These are phyloP conservation scores for Eleutherodactylus coqui DNA, from an alignment of 2,797 vertebrate genomes.

Conservation along the genomic window DNA sequence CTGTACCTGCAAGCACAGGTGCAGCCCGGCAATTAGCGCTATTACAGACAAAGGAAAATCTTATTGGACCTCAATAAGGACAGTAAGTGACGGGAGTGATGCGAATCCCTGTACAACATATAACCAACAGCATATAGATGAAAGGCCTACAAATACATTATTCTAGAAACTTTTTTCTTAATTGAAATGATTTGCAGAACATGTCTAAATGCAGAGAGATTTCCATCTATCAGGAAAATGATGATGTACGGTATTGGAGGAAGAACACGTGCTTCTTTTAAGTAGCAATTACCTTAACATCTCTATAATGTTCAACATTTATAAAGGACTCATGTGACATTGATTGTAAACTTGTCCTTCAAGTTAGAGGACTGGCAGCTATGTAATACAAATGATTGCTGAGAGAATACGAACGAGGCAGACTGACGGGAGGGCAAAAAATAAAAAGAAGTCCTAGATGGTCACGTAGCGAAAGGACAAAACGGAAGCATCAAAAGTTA, in stretches of 20 bases:
- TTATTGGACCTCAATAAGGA: no score
- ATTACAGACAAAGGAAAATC: no score
- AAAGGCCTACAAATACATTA: no score
- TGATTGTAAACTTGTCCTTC: constrained; percentile 7
- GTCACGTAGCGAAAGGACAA: background rate
- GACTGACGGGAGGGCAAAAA: background rate
- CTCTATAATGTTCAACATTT: background rate
- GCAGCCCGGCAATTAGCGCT: no score
- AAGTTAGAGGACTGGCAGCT: background rate
- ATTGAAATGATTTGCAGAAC: no score
- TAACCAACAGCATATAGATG: no score
- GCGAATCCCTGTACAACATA: no score
- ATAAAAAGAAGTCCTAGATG: background rate
- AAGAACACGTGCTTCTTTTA: background rate
- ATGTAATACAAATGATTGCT: background rate
- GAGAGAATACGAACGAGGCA: background rate
- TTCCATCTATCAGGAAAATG: background rate
- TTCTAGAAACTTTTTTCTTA: no score
- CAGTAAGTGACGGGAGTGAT: no score
- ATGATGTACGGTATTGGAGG: background rate
- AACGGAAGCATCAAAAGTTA: background rate
- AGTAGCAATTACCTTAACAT: background rate
- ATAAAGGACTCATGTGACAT: background rate
- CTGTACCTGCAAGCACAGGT: no score
- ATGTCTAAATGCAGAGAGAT: background rate